Base-by-base conservation (phyloP, 1,140 invertebrate genomes). In the Megalonaias nervosa region DNA sequence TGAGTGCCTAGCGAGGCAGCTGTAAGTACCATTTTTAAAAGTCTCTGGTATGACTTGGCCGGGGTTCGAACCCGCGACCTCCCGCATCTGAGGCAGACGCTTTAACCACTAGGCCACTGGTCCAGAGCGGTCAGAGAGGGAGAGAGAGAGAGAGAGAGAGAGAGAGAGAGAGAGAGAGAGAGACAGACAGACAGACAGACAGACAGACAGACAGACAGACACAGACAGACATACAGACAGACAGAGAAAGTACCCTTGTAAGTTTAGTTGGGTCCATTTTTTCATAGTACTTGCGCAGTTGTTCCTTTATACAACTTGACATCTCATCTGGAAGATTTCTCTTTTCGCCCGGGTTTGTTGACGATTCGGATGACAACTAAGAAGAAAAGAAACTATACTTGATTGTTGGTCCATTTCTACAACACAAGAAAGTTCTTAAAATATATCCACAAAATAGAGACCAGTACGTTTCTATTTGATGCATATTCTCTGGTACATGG, bases 321-420 rank as follows among this genome's bases (percentile, higher is more conserved):
- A 89, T 59, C 23, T 88, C 85, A 3, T 86, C 85, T 23, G 88
- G 78, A 15, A 89, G 74, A 23, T 67, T 79, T 48, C n/a, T 38
- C n/a, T 65, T 73, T n/a, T 74, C 74, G 56, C 56, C 38, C 11
- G 38, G 38, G 38, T 48, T 48, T 48, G 38, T 75, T 74, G 15
- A 58, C 62, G 48, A 66, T 55, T 56, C 74, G 48, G 13, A 62
- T 57, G 55, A 76, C 70, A 64, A 23, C 60, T 56, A n/a, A 60
- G 31, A 70, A 23, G 6, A 60, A 15, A 38, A 71, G 31, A 71
- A 9, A 59, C 1, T 12, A 56, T 16, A 23, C 11, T 67, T 67
- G n/a, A 11, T 31, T 67, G 38, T 9, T 38, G 38, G 38, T 48
- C 38, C 4, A 31, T 2, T 31, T 31, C 26, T 6, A 6, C 38